Percentiles rank a stretch among this genome's conserved stretches.
phyloP scores from a whole-genome alignment of 2,113 vertebrate genomes.

The Actinemys pallida region DNA sequence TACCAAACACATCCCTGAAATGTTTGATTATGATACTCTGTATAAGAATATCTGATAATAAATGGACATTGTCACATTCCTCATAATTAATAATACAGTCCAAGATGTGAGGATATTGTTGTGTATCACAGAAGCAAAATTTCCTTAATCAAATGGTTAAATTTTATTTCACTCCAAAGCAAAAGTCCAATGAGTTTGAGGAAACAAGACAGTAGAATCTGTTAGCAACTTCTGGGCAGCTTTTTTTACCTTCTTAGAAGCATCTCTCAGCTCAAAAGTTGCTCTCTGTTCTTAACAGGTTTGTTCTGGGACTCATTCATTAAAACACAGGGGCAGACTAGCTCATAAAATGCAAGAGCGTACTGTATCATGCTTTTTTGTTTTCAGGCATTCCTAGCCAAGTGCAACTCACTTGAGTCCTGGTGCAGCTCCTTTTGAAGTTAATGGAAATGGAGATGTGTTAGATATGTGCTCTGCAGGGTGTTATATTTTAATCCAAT shows the following conservation, averaged over 20 bases:
- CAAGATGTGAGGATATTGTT: background rate
- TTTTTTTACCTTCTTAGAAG: slow-evolving; percentile 22
- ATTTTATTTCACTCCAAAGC: background rate
- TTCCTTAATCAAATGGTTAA: background rate
- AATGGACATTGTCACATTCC: background rate
- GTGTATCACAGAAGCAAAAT: background rate
- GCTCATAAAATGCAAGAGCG: background rate
- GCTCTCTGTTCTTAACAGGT: background rate
- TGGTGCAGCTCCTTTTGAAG: background rate
- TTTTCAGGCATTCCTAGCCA: background rate
- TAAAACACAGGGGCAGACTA: background rate
- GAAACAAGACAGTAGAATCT: slow-evolving; percentile 10
- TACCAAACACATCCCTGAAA: background rate
- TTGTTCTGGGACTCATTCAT: background rate
- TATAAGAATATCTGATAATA: background rate
- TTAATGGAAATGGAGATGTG: background rate
- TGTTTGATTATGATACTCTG: background rate
- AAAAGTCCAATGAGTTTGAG: slow-evolving; percentile 32
- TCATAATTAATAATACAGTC: background rate
- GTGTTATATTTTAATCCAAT: background rate
- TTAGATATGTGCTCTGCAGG: background rate
- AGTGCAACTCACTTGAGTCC: background rate
- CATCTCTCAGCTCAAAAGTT: background rate
- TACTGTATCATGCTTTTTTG: background rate
- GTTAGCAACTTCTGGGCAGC: background rate